Evolutionary conservation across 2,797 vertebrate genomes (phyloP), one percentile per base, ranked within the genome.

Genomic region (Girardinus metallicus): DNA sequence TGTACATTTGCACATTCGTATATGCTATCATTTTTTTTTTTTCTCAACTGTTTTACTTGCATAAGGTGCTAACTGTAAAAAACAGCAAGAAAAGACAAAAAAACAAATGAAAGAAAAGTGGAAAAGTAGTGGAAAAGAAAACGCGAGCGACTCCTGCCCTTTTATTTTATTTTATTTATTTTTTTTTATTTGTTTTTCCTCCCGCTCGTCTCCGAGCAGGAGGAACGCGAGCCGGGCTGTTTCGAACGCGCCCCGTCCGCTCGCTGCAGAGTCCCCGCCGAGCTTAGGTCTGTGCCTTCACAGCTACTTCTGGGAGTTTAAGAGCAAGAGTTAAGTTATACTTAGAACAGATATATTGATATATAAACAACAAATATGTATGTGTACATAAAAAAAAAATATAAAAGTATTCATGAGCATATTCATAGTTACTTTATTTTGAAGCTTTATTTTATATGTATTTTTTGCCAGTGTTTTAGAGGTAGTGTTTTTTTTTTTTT

Each of bases 1-100:
- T 98, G 97, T 99, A 98, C 95, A 97, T 98, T 99, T 99, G 98
- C 98, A 99, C 98, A 99, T 97, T 96, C 95, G 94, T 93, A 92
- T 93, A 94, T 89, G 95, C 96, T 96, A 96, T 96, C 96, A 94
- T 95, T 92, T 93, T 95, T 72, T 94, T 96, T 94, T 88, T 83
- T 95, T 94, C 8, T 68, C 18, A 44, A 46, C 41, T 94, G 94
- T 97, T 96, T 97, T 94, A 97, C 95, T 94, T 93, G 96, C 95
- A 96, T 96, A 97, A 95, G 98, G 97, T 98, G 98, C 98, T 99
- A 98, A 96, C 92, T 94, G 94, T 95, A 92, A 94, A 93, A 93
- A 92, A 86, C 86, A 88, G 84, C 88, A 90, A 86, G 84, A 92
- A 94, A 93, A 93, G 79, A 92, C 83, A 91, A 91, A 94, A 92